These are phyloP conservation scores for Rhabdornis inornatus DNA, from an alignment of 2,113 vertebrate genomes.

Conservation along the genomic window DNA sequence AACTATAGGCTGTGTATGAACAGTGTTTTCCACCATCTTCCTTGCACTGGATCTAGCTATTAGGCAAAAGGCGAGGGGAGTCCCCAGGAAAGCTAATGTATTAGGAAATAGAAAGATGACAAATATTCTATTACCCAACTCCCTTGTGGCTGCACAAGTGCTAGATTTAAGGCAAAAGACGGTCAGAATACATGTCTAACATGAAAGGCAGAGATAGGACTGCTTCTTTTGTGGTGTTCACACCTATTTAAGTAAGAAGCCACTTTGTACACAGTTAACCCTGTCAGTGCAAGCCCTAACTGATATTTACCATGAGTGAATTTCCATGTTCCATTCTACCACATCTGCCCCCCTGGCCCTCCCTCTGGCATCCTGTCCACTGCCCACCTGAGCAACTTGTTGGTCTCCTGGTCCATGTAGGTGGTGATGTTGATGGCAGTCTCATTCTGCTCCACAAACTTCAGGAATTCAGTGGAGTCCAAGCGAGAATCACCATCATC, in stretches of 20 bases:
- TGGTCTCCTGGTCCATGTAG: slow-evolving; percentile 91
- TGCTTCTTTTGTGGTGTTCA: not conserved
- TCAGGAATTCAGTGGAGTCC: slow-evolving; percentile 93
- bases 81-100: not conserved
- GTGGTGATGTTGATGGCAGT: slow-evolving; percentile 88
- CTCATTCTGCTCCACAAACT: slow-evolving; percentile 95
- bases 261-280: not conserved
- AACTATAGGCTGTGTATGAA: not conserved
- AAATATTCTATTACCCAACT: not conserved
- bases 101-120: not conserved
- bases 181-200: not conserved
- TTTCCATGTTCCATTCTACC: not conserved
- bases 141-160: not conserved
- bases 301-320: not conserved
- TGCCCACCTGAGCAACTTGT: slow-evolving; percentile 89
- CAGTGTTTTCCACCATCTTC: not conserved
- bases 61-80: not conserved
- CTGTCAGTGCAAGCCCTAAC: not conserved
- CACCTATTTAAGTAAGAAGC: not conserved
- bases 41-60: not conserved
- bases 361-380: not conserved
- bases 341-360: not conserved
- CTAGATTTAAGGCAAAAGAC: not conserved
- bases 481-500: slow-evolving; percentile 89
- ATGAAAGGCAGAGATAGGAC: not conserved